Evolutionary conservation across 1,140 invertebrate genomes (phyloP).

Genomic region (Drosophila suzukii): DNA sequence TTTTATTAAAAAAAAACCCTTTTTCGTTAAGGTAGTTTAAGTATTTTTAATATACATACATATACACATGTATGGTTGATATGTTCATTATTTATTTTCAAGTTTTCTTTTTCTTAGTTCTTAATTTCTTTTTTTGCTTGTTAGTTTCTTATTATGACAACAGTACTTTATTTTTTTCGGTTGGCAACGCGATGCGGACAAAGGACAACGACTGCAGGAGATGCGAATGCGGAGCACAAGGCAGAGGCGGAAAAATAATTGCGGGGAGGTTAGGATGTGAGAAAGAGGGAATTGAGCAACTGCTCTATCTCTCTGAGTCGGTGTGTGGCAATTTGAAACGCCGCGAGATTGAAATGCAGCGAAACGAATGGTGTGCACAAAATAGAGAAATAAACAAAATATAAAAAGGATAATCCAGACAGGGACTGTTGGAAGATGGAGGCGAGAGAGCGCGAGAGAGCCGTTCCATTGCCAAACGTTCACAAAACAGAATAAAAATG

Average conservation of each 20-base stretch:
- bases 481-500: constrained; percentile 65
- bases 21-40: too few species aligned
- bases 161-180: constrained; percentile 43
- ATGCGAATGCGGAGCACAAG: constrained; percentile 49
- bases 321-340: constrained; percentile 70
- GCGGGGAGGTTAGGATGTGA: constrained; percentile 32
- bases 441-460: background rate
- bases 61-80: too few species aligned
- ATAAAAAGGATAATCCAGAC: constrained; percentile 74
- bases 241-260: constrained; percentile 44
- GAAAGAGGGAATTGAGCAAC: constrained; percentile 39
- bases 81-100: too few species aligned
- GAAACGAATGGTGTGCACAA: constrained; percentile 74
- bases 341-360: constrained; percentile 78
- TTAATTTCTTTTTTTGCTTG: background rate
- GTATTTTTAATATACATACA: too few species aligned
- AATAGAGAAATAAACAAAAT: constrained; percentile 80
- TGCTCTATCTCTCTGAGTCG: constrained; percentile 33
- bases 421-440: constrained; percentile 13
- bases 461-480: constrained; percentile 64
- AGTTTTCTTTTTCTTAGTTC: too few species aligned
- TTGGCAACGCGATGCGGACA: constrained; percentile 73
- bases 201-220: constrained; percentile 76
- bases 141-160: constrained; percentile 59
- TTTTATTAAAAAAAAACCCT: too few species aligned